These are phyloP conservation scores for Onychomys leucogaster DNA, from an alignment of 2,797 vertebrate species.

Conservation along the genomic window DNA sequence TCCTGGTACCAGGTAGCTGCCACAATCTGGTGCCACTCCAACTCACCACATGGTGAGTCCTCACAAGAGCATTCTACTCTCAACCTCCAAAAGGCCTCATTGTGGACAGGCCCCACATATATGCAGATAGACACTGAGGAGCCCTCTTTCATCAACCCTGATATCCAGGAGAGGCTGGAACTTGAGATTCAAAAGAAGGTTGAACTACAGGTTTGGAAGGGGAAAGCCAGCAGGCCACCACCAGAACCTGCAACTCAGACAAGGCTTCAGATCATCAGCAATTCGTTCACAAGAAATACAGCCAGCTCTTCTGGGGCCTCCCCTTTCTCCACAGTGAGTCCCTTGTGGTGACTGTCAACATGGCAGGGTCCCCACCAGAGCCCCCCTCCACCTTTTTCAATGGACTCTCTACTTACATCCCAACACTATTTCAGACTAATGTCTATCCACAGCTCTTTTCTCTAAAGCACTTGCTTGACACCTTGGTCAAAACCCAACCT, in stretches of 20 bases:
- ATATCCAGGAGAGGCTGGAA: neutral
- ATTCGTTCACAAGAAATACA: neutral
- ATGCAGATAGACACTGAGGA: neutral
- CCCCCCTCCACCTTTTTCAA: neutral
- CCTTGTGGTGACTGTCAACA: neutral
- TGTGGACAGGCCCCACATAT: neutral
- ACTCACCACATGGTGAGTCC: no score
- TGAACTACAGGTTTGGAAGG: neutral
- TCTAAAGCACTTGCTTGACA: neutral
- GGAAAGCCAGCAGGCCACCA: neutral
- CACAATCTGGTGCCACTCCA: neutral
- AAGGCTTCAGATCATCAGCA: rapidly evolving
- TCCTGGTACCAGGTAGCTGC: neutral
- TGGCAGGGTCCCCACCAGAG: neutral
- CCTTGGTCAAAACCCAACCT: no score
- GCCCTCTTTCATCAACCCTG: neutral
- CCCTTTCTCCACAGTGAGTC: slow-evolving; percentile 15
- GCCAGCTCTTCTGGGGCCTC: slow-evolving; percentile 15
- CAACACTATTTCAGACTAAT: no score
- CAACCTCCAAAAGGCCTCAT: neutral
- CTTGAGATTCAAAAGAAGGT: neutral
- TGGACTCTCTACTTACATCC: neutral
- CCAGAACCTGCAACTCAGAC: neutral
- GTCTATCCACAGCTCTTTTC: neutral
- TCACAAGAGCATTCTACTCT: neutral